A percentile compares a stretch with the other conserved stretches of the same genome.
These are phyloP conservation scores for Myotis brandtii DNA, from an alignment of 2,113 vertebrate species.

Conservation along the genomic window DNA sequence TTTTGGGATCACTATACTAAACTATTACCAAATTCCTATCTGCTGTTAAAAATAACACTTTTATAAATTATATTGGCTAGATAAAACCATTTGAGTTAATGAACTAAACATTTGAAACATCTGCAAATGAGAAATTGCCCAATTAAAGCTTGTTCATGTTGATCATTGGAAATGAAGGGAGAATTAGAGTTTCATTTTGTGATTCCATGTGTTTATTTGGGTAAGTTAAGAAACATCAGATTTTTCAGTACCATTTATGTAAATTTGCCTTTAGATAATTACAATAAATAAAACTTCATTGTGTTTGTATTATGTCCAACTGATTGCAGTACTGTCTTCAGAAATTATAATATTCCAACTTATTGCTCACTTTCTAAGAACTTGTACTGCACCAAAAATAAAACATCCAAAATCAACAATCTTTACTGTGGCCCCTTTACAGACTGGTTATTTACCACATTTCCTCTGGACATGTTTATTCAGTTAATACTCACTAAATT, in stretches of 20 bases:
- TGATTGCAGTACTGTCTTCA: background rate
- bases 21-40: slow-evolving; percentile 10
- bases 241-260: background rate
- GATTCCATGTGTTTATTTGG: background rate
- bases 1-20: background rate
- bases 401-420: background rate
- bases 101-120: slow-evolving; percentile 25
- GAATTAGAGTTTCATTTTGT: slow-evolving; percentile 36
- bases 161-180: background rate
- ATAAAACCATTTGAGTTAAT: slow-evolving; percentile 1
- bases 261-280: background rate
- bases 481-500: background rate
- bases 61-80: background rate
- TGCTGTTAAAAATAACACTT: slow-evolving; percentile 44
- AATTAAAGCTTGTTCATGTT: slow-evolving; percentile 32
- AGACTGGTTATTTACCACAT: background rate
- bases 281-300: background rate
- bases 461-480: background rate
- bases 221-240: background rate
- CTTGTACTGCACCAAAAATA: background rate
- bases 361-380: background rate
- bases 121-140: background rate
- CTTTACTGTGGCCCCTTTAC: background rate
- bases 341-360: background rate
- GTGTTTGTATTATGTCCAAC: background rate